Evolutionary conservation across 1,140 invertebrate species (phyloP).

Genomic region (Scaptomyza pallida): DNA sequence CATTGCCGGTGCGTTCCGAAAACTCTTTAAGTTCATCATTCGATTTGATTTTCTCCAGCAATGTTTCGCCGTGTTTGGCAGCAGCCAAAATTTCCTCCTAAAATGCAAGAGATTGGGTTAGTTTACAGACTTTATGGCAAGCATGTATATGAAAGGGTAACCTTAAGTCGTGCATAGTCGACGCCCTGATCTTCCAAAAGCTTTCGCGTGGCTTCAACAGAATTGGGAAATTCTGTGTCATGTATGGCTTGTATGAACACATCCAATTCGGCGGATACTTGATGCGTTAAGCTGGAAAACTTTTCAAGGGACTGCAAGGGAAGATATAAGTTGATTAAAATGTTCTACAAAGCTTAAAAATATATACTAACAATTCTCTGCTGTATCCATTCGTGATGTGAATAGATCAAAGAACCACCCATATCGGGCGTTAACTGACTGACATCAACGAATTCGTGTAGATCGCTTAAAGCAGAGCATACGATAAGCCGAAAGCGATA

Average conservation of each 20-base stretch:
- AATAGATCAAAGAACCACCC: conserved; percentile 94
- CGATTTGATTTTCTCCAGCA: conserved; percentile 89
- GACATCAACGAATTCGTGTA: conserved; percentile 93
- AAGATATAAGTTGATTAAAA: background rate
- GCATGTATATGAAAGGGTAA: conserved; percentile 12
- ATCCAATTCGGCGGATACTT: conserved; percentile 93
- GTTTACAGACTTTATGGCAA: background rate
- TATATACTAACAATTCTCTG: conserved; percentile 95
- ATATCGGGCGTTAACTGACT: conserved; percentile 95
- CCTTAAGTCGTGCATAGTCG: conserved; percentile 88
- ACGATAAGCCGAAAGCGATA: conserved; percentile 96
- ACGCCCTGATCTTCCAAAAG: conserved; percentile 88
- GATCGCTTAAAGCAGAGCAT: conserved; percentile 91
- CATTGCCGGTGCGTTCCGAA: conserved; percentile 91
- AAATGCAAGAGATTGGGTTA: conserved; percentile 13
- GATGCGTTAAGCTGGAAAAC: conserved; percentile 94
- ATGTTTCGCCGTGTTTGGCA: conserved; percentile 92
- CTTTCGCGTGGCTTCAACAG: conserved; percentile 89
- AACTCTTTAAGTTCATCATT: conserved; percentile 86
- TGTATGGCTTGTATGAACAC: conserved; percentile 93
- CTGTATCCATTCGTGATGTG: conserved; percentile 97
- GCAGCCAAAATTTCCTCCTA: conserved; percentile 92
- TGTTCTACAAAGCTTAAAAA: background rate
- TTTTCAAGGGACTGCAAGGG: conserved; percentile 93
- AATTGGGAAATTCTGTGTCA: conserved; percentile 93